These are phyloP conservation scores for Caenorhabditis angaria DNA, from an alignment of 2,888 invertebrate genomes.

Conservation along the genomic window DNA sequence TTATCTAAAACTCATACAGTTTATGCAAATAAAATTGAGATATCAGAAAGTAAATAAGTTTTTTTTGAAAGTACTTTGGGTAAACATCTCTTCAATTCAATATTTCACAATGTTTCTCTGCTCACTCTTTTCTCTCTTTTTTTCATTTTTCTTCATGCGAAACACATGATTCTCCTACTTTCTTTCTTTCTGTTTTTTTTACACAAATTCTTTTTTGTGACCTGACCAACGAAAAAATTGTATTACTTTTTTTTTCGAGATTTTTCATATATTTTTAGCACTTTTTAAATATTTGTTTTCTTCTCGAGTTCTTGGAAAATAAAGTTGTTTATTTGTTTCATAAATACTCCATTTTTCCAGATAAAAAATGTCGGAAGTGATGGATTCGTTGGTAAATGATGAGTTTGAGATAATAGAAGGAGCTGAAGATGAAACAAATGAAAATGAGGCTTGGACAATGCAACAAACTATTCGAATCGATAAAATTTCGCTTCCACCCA, in stretches of 20 bases:
- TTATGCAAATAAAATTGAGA: not conserved
- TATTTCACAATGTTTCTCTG: not conserved
- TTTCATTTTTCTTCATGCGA: not conserved
- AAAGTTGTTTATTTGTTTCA: not conserved
- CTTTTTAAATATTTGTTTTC: not conserved
- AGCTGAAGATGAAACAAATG: slow-evolving; percentile 9
- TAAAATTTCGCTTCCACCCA: slow-evolving; percentile 14
- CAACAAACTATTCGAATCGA: slow-evolving; percentile 45
- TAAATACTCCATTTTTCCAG: not conserved
- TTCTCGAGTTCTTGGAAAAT: not conserved
- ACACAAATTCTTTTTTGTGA: not conserved
- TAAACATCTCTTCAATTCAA: not conserved
- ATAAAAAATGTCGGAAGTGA: not conserved
- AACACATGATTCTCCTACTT: slow-evolving; percentile 1
- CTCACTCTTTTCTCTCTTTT: not conserved
- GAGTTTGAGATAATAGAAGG: slow-evolving; percentile 31
- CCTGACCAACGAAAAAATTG: not conserved
- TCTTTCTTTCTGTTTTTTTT: too few relatives aligned
- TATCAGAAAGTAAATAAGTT: not conserved
- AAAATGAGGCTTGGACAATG: slow-evolving; percentile 25
- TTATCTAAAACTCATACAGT: not conserved
- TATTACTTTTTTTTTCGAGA: not conserved
- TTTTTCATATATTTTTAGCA: not conserved
- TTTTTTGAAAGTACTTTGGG: not conserved
- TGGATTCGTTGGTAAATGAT: slow-evolving; percentile 27